phyloP scores from a whole-genome alignment of 2,113 vertebrate genomes.

The Poecile atricapillus region DNA sequence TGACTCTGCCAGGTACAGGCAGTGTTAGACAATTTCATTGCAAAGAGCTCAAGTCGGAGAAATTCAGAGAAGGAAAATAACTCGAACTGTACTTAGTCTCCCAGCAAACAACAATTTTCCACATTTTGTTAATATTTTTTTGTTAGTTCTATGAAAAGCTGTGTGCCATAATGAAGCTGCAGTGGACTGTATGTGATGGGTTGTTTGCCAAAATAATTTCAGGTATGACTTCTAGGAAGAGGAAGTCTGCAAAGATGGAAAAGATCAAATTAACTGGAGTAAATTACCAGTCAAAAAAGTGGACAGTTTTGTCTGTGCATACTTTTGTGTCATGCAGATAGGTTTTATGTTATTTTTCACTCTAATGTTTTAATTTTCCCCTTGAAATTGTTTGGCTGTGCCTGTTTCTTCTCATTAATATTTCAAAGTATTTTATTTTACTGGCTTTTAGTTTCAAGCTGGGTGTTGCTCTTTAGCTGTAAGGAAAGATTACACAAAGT shows the following conservation, averaged over 20 bases:
- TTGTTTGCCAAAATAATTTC: conserved; percentile 34
- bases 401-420: background rate
- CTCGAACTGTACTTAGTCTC: background rate
- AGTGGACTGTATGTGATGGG: background rate
- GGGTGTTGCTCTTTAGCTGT: background rate
- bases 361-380: background rate
- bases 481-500: background rate
- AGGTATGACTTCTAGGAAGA: background rate
- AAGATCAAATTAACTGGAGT: background rate
- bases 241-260: background rate
- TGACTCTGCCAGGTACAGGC: background rate
- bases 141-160: background rate
- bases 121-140: background rate
- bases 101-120: background rate
- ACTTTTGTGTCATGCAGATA: background rate
- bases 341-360: background rate
- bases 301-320: background rate
- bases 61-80: background rate
- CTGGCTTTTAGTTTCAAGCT: background rate
- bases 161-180: background rate
- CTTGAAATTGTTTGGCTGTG: background rate
- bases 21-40: background rate
- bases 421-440: background rate
- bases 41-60: background rate
- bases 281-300: background rate